Percentiles rank a stretch among this genome's conserved stretches.
These are phyloP conservation scores for Macrophya alboannulata DNA, from an alignment of 2,888 invertebrate species.

Conservation along the genomic window DNA sequence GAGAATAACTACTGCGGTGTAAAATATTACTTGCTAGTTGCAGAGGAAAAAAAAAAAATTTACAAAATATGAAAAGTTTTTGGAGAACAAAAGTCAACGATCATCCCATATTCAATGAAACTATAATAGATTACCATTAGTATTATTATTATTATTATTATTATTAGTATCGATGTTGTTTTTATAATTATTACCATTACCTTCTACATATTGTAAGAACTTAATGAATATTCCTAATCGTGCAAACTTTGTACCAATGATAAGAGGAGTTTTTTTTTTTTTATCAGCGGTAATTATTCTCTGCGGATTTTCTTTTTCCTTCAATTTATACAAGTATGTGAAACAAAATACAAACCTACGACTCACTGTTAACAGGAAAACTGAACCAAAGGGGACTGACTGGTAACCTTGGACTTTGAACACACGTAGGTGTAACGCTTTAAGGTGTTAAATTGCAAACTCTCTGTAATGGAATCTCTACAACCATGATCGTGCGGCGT, in stretches of 20 bases:
- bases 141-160: not conserved
- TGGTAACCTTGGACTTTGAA: slow-evolving; percentile 35
- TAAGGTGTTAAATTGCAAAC: slow-evolving; percentile 36
- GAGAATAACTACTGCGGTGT: not conserved
- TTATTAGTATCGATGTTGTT: not conserved
- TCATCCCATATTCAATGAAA: not conserved
- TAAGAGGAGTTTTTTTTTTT: not conserved
- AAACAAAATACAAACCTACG: not conserved
- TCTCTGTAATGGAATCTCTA: not conserved
- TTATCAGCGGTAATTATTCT: not conserved
- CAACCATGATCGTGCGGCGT: not conserved
- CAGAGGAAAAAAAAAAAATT: not conserved
- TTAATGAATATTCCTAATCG: not conserved
- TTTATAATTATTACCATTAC: not conserved
- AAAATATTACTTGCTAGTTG: slow-evolving; percentile 14
- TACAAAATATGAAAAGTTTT: not conserved
- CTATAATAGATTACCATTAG: not conserved
- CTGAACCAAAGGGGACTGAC: slow-evolving; percentile 32
- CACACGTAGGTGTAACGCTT: not conserved
- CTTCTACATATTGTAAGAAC: not conserved
- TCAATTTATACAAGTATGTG: not conserved
- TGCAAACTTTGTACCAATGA: not conserved
- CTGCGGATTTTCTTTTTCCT: not conserved
- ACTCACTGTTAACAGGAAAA: not conserved
- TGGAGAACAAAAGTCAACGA: not conserved